phyloP scores from a whole-genome alignment of 2,797 vertebrate species.

The Chloroceryle amazona region DNA sequence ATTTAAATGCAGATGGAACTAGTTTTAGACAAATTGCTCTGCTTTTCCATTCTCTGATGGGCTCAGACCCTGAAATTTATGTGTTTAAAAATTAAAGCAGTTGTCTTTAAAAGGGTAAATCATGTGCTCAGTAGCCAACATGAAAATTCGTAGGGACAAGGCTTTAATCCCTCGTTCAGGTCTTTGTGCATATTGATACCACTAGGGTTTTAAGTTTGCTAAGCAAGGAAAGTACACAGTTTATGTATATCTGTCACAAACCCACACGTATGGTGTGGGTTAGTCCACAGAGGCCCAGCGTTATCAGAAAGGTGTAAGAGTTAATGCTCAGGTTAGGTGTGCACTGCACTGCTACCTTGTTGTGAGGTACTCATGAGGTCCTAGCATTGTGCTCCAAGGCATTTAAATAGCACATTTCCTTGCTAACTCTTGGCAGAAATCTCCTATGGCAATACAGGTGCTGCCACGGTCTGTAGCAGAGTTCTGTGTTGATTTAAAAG shows the following conservation, averaged over 20 bases:
- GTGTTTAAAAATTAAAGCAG: background rate
- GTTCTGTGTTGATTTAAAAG: background rate
- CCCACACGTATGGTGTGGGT: background rate
- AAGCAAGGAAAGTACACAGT: background rate
- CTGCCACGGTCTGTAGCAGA: background rate
- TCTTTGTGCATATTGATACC: background rate
- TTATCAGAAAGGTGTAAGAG: background rate
- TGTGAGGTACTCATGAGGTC: background rate
- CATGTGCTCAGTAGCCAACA: background rate
- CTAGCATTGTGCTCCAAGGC: background rate
- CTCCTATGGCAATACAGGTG: background rate
- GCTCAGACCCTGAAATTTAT: background rate
- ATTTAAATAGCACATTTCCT: background rate
- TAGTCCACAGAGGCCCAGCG: rapidly evolving
- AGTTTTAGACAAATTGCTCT: background rate
- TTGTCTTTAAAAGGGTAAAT: background rate
- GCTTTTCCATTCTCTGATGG: background rate
- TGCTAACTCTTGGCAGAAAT: background rate
- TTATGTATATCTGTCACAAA: background rate
- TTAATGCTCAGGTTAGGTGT: background rate
- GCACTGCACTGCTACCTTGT: rapidly evolving
- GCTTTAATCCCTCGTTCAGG: background rate
- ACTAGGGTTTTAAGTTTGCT: background rate
- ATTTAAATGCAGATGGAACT: background rate
- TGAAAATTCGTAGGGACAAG: background rate